These are phyloP conservation scores for Azemiops feae DNA, from an alignment of 2,113 vertebrate species.

Conservation along the genomic window DNA sequence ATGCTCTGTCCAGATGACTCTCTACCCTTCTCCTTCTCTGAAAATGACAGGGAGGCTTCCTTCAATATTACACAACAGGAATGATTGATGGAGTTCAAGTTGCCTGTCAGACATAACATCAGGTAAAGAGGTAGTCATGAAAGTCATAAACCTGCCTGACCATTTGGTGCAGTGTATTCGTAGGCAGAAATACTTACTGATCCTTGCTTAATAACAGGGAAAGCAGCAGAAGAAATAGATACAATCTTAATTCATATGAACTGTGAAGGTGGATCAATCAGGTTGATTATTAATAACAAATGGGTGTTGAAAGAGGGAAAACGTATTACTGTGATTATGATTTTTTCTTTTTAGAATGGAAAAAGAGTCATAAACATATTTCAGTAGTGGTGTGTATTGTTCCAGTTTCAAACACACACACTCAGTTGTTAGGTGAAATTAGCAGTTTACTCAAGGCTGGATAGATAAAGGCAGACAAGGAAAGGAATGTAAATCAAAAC, in stretches of 20 bases:
- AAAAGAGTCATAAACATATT: neutral
- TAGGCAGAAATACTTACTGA: neutral
- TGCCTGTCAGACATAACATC: neutral
- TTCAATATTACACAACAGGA: neutral
- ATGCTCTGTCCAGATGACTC: neutral
- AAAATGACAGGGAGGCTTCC: neutral
- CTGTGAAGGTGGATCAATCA: neutral
- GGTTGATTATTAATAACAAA: neutral
- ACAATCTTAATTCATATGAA: neutral
- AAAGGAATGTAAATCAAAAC: neutral
- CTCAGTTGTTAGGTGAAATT: no score
- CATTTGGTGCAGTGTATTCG: neutral
- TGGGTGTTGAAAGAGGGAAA: neutral
- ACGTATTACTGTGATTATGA: neutral
- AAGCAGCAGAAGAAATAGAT: neutral
- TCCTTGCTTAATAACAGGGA: neutral
- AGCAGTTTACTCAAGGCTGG: no score
- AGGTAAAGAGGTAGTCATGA: neutral
- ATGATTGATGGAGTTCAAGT: neutral
- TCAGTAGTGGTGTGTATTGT: neutral
- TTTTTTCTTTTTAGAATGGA: neutral
- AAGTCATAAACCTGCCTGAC: neutral
- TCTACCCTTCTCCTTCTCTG: neutral
- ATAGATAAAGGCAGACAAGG: neutral
- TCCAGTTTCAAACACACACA: neutral